phyloP scores from a whole-genome alignment of 1,140 invertebrate genomes.

The Melanaphis sacchari region DNA sequence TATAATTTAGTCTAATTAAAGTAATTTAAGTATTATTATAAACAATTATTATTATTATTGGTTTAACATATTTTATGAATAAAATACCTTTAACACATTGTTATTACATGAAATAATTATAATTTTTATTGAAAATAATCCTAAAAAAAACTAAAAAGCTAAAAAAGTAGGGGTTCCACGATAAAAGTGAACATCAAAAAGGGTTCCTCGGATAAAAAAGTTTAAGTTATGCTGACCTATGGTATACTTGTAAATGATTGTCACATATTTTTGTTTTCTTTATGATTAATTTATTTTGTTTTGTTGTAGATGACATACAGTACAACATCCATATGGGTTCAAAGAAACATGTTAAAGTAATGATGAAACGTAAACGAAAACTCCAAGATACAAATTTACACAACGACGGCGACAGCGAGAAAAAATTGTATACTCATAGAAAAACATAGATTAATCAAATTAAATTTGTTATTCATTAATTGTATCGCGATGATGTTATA shows the following conservation, averaged over 20 bases:
- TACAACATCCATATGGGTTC: slow-evolving; percentile 36
- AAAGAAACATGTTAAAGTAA: slow-evolving; percentile 25
- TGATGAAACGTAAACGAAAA: slow-evolving; percentile 44
- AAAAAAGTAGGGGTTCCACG: too few species aligned
- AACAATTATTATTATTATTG: too few species aligned
- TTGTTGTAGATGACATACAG: slow-evolving; percentile 21
- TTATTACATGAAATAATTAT: too few species aligned
- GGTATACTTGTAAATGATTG: neutral
- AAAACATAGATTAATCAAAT: neutral
- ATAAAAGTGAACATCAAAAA: too few species aligned
- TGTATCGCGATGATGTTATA: neutral
- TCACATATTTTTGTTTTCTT: neutral
- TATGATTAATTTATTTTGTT: neutral
- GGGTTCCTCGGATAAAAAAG: too few species aligned
- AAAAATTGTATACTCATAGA: neutral
- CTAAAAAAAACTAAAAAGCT: too few species aligned
- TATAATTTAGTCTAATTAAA: too few species aligned
- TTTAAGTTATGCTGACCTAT: too few species aligned
- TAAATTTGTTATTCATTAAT: neutral
- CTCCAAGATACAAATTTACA: neutral
- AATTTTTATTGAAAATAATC: too few species aligned
- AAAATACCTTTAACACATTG: too few species aligned
- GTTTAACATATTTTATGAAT: too few species aligned
- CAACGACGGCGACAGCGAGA: neutral
- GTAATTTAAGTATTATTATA: too few species aligned